A percentile compares a stretch with the other conserved stretches of the same genome.
phyloP scores from a whole-genome alignment of 2,888 invertebrate species.

The Ganaspis brasiliensis region DNA sequence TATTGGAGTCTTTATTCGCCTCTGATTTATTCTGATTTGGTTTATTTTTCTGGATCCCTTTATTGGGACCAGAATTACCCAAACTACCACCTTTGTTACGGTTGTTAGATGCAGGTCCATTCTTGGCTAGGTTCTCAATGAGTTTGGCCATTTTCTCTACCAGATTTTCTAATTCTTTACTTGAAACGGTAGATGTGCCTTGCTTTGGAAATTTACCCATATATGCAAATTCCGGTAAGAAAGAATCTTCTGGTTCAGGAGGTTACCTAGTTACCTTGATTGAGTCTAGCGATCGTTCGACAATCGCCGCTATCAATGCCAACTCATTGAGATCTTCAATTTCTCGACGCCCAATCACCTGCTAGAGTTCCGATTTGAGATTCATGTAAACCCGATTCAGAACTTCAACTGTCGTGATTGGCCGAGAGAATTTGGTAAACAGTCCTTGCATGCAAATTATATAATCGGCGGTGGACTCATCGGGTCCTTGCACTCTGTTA shows the following conservation, averaged over 20 bases:
- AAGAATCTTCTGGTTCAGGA: neutral
- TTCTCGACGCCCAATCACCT: slow-evolving; percentile 28
- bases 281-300: slow-evolving; percentile 12
- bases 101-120: neutral
- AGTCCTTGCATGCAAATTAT: slow-evolving; percentile 41
- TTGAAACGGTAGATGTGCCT: neutral
- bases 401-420: slow-evolving; percentile 8
- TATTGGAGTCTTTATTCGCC: neutral
- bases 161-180: neutral
- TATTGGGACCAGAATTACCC: neutral
- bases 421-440: slow-evolving; percentile 22
- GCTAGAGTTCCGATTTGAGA: slow-evolving; percentile 41
- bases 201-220: neutral
- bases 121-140: neutral
- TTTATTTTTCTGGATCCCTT: neutral
- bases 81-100: neutral
- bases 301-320: neutral
- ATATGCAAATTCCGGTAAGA: neutral
- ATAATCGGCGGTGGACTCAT: slow-evolving; percentile 35
- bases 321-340: slow-evolving; percentile 29
- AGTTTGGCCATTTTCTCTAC: neutral
- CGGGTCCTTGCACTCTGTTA: slow-evolving; percentile 44
- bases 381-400: slow-evolving; percentile 45
- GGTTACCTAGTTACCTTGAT: neutral
- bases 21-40: neutral